phyloP scores from a whole-genome alignment of 2,797 vertebrate species.

The Hippocampus kuda region DNA sequence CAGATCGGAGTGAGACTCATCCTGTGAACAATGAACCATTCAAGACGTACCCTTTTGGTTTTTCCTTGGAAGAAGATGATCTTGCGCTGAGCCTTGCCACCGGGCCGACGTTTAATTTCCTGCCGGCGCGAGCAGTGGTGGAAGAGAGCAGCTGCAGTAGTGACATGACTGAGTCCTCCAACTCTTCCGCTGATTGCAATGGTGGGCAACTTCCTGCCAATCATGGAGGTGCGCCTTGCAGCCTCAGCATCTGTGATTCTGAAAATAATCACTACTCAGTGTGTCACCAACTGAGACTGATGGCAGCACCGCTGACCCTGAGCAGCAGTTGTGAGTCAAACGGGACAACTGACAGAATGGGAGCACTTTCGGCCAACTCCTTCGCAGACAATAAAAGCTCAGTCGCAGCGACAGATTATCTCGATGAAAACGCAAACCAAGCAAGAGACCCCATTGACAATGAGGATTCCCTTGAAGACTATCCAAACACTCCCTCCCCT shows the following conservation, averaged over 20 bases:
- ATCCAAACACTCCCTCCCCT: conserved; percentile 56
- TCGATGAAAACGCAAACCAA: conserved; percentile 85
- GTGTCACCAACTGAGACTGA: conserved; percentile 35
- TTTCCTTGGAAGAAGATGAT: conserved; percentile 36
- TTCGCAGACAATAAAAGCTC: conserved; percentile 42
- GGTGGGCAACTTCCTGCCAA: conserved; percentile 49
- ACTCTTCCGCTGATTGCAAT: conserved; percentile 66
- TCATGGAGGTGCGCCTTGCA: conserved; percentile 59
- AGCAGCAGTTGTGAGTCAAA: conserved; percentile 9
- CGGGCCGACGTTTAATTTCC: conserved; percentile 54
- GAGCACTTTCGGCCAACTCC: conserved; percentile 15
- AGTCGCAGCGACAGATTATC: conserved; percentile 60
- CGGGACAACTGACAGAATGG: conserved; percentile 18
- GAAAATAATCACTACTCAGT: conserved; percentile 56
- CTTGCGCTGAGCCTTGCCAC: conserved; percentile 41
- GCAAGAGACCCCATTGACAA: conserved; percentile 63
- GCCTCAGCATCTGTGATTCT: conserved; percentile 70
- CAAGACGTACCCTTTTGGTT: conserved; percentile 45
- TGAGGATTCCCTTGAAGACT: conserved; percentile 43
- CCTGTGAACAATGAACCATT: conserved; percentile 23
- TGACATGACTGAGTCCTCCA: conserved; percentile 78
- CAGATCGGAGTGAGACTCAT: conserved; percentile 17
- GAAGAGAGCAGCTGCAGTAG: conserved; percentile 86
- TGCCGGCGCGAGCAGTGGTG: conserved; percentile 48
- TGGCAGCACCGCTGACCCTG: conserved; percentile 26